These are phyloP conservation scores for Poeciliopsis infans DNA, from an alignment of 2,797 vertebrate species.

Conservation along the genomic window DNA sequence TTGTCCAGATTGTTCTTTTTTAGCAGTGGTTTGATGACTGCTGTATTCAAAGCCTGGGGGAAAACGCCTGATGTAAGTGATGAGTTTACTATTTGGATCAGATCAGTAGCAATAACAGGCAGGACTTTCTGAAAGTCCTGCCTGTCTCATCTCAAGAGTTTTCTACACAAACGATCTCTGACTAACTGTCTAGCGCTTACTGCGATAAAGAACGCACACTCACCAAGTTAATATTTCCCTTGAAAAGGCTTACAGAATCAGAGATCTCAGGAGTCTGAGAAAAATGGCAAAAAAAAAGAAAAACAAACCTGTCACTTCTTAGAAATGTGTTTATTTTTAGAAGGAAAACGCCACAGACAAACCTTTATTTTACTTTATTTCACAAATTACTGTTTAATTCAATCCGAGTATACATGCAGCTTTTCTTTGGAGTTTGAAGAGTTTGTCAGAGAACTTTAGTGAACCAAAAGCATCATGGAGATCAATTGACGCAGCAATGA, in stretches of 20 bases:
- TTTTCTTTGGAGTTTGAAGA: neutral
- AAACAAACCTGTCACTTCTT: neutral
- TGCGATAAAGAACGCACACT: slow-evolving; percentile 28
- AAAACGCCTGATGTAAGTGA: too few species aligned
- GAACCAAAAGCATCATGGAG: neutral
- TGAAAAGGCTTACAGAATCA: neutral
- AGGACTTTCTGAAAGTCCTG: neutral
- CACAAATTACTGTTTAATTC: neutral
- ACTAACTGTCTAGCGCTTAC: slow-evolving; percentile 38
- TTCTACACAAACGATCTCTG: slow-evolving; percentile 32
- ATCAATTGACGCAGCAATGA: neutral
- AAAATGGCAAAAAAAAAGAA: neutral
- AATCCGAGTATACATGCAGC: neutral
- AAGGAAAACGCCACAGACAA: neutral
- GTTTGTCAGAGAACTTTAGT: neutral
- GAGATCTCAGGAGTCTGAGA: neutral
- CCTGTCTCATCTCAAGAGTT: slow-evolving; percentile 12
- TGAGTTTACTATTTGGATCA: too few species aligned
- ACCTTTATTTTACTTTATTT: neutral
- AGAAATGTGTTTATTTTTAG: neutral
- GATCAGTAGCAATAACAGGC: too few species aligned
- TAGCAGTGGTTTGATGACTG: too few species aligned
- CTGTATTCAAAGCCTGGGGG: too few species aligned
- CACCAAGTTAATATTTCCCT: slow-evolving; percentile 15
- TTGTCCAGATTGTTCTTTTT: too few species aligned